Evolutionary conservation across 2,888 invertebrate species (phyloP), one percentile per base, ranked within the genome.

Genomic region (Anoncus sp.): DNA sequence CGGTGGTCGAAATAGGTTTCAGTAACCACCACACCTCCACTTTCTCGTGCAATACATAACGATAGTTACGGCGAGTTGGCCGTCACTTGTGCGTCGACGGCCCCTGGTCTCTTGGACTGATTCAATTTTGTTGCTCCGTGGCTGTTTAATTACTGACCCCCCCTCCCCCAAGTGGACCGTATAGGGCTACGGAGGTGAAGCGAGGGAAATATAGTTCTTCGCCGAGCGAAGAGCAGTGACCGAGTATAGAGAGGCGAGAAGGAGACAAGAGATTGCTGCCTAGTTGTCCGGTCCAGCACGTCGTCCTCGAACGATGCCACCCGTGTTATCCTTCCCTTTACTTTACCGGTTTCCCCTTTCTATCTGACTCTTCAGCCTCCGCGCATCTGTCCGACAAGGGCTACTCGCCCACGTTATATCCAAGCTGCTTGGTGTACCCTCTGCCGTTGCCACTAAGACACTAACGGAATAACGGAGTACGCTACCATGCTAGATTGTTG

Each of bases 101-200:
- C 89, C 88, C 91, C 90, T 90, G 89, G 90, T 90, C 91, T 90
- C 89, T 89, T 88, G 85, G 89, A 90, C 90, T 90, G 90, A 91
- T 91, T 91, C 91, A 91, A 91, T 91, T 91, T 91, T 89, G 87
- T 85, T 87, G 87, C 87, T 87, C 89, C 89, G 89, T 89, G 89
- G 91, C 90, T 90, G 91, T 90, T 91, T 90, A 91, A 91, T 91
- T 91, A 91, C 91, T 87, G 90, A 2, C 86, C 82, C 85, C 86
- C 85, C 87, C 86, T 82, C 85, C 86, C 85, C 87, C 87, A 85
- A 89, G 90, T 89, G 90, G 89, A 88, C 87, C 84, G 83, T 84
- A 40, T 65, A 59, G 84, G 85, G 79, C 80, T 82, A 82, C 83
- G 67, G 79, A 71, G 65, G 47, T 60, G 49, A 51, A 59, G 65